A percentile compares a stretch with the other conserved stretches of the same genome.
phyloP scores from a whole-genome alignment of 2,113 vertebrate genomes.

The Anser cygnoides region DNA sequence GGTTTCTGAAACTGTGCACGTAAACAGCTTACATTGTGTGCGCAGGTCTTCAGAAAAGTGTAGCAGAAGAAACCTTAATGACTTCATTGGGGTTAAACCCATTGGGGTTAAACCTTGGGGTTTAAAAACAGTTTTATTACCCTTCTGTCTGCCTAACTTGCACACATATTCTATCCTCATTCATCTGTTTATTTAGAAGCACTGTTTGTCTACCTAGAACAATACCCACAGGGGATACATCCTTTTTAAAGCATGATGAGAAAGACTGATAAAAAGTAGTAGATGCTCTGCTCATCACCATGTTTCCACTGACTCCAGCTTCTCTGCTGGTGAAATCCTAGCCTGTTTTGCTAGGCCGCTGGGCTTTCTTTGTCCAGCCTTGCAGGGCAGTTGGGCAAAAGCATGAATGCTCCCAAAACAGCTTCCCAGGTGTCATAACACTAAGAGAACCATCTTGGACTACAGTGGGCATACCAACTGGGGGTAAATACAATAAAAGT shows the following conservation, averaged over 20 bases:
- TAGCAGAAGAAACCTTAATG: neutral
- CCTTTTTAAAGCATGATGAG: neutral
- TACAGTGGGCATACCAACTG: neutral
- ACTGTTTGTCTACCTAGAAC: neutral
- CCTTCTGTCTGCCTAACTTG: neutral
- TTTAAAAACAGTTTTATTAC: neutral
- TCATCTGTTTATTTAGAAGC: neutral
- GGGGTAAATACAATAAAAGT: neutral
- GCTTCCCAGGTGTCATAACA: neutral
- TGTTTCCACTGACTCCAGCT: neutral
- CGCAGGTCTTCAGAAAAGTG: neutral
- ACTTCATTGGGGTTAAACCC: neutral
- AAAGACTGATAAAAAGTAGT: neutral
- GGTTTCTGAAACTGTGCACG: neutral
- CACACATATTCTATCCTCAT: neutral
- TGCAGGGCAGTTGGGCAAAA: neutral
- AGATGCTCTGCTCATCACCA: neutral
- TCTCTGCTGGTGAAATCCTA: neutral
- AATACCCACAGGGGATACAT: neutral
- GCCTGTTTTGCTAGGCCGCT: neutral
- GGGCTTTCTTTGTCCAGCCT: neutral
- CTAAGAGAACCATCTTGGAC: neutral
- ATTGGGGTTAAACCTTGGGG: neutral
- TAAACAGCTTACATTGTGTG: neutral
- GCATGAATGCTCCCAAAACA: neutral